These are phyloP conservation scores for Diaphora mendica DNA, from an alignment of 2,888 invertebrate species.

Conservation along the genomic window DNA sequence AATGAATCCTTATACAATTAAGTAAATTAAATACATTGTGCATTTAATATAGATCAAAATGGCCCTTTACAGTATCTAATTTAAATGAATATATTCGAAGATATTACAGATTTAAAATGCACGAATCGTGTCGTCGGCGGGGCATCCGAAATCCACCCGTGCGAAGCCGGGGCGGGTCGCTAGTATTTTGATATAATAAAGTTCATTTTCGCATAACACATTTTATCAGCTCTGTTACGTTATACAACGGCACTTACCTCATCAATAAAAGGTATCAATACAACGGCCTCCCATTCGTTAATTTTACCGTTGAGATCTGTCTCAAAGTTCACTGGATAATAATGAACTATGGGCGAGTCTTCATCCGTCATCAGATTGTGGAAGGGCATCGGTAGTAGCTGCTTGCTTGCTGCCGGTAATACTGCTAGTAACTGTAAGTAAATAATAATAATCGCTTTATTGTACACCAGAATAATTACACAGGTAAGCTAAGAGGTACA, in stretches of 20 bases:
- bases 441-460: not conserved
- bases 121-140: too few relatives aligned
- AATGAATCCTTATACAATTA: too few relatives aligned
- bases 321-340: conserved; percentile 96
- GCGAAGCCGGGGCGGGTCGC: too few relatives aligned
- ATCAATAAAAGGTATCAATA: conserved; percentile 96
- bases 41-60: too few relatives aligned
- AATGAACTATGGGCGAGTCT: conserved; percentile 94
- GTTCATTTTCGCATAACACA: not conserved
- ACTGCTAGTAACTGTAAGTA: conserved; percentile 92
- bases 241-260: conserved; percentile 83
- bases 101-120: too few relatives aligned
- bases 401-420: conserved; percentile 94
- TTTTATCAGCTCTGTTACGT: too few relatives aligned
- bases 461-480: not conserved
- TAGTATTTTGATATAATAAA: not conserved
- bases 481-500: too few relatives aligned
- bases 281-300: conserved; percentile 98
- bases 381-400: conserved; percentile 91
- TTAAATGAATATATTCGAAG: too few relatives aligned
- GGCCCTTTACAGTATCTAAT: too few relatives aligned
- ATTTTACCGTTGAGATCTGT: conserved; percentile 98
- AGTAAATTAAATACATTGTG: too few relatives aligned
- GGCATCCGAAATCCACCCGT: too few relatives aligned
- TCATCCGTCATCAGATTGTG: conserved; percentile 92